These are phyloP conservation scores for Mystacides longicornis DNA, from an alignment of 2,888 invertebrate species.

Conservation along the genomic window DNA sequence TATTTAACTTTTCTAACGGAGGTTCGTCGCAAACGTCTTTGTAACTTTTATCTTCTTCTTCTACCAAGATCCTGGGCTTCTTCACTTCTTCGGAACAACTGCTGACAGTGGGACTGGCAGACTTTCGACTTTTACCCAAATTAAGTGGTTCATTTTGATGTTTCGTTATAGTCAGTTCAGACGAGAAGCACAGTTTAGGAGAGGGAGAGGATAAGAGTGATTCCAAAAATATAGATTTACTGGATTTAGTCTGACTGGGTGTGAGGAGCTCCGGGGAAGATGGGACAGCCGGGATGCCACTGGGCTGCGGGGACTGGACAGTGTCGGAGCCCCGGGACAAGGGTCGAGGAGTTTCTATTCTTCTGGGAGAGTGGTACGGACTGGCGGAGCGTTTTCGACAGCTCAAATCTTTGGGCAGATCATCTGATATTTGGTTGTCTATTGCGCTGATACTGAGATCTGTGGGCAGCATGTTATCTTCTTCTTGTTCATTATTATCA, in stretches of 20 bases:
- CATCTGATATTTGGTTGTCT: conserved; percentile 29
- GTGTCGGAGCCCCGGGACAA: conserved; percentile 64
- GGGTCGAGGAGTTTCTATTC: conserved; percentile 49
- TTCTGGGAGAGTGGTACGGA: conserved; percentile 42
- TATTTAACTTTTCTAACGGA: conserved; percentile 36
- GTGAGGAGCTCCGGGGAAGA: conserved; percentile 61
- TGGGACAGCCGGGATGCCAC: conserved; percentile 62
- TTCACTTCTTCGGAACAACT: conserved; percentile 67
- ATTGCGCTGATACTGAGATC: conserved; percentile 41
- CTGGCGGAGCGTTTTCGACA: conserved; percentile 47
- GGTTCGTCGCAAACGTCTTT: conserved; percentile 36
- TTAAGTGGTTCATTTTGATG: conserved; percentile 62
- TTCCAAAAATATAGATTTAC: conserved; percentile 53
- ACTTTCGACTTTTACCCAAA: conserved; percentile 59
- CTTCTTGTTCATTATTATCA: conserved; percentile 33
- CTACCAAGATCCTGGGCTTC: conserved; percentile 47
- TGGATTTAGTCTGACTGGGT: conserved; percentile 40
- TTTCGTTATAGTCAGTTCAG: conserved; percentile 48
- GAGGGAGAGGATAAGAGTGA: conserved; percentile 54
- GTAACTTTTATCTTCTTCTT: conserved; percentile 43
- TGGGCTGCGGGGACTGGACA: conserved; percentile 66
- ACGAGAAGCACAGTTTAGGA: conserved; percentile 49
- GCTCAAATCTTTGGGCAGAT: conserved; percentile 52
- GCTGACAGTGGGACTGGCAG: conserved; percentile 65
- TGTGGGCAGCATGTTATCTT: conserved; percentile 42